Conservation (phyloP, 2,797 vertebrate species). For the Euthynnus affinis region DNA sequence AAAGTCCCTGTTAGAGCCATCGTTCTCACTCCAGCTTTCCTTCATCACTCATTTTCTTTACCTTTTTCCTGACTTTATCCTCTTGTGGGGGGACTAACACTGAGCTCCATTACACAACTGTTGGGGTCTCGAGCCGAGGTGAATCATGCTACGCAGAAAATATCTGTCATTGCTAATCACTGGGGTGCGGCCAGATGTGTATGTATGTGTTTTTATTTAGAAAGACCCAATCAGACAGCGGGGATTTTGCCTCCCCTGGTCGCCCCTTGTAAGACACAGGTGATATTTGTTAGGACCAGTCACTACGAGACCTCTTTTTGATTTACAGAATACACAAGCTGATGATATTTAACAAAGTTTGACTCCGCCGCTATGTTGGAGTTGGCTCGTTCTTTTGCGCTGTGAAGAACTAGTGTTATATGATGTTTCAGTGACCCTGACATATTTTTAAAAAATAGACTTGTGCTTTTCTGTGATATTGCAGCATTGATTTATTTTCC, state of each 20-base stretch:
- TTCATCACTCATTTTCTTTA: constrained; percentile 6
- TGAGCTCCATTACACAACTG: constrained; percentile 19
- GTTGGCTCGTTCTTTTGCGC: constrained; percentile 6
- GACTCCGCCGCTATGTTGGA: background rate
- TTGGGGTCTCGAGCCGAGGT: constrained; percentile 10
- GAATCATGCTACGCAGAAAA: constrained; percentile 42
- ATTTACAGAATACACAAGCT: constrained; percentile 11
- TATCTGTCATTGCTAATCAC: constrained; percentile 46
- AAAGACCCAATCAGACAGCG: constrained; percentile 41
- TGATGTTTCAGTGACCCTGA: constrained; percentile 19
- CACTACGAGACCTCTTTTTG: background rate
- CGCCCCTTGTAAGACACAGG: constrained; percentile 25
- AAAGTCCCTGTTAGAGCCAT: background rate
- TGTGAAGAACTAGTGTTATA: background rate
- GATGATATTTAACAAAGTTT: constrained; percentile 23
- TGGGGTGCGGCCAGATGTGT: constrained; percentile 15
- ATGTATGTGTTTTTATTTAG: constrained; percentile 50
- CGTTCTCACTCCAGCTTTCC: constrained; percentile 11
- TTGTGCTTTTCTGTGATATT: constrained; percentile 28
- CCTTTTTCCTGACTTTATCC: constrained; percentile 1
- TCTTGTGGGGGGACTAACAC: constrained; percentile 12
- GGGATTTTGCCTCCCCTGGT: constrained; percentile 21
- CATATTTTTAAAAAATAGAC: constrained; percentile 22
- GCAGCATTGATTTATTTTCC: constrained; percentile 46
- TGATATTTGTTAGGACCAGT: constrained; percentile 38